These are phyloP conservation scores for Xiphophorus birchmanni DNA, from an alignment of 2,797 vertebrate genomes.

Conservation along the genomic window DNA sequence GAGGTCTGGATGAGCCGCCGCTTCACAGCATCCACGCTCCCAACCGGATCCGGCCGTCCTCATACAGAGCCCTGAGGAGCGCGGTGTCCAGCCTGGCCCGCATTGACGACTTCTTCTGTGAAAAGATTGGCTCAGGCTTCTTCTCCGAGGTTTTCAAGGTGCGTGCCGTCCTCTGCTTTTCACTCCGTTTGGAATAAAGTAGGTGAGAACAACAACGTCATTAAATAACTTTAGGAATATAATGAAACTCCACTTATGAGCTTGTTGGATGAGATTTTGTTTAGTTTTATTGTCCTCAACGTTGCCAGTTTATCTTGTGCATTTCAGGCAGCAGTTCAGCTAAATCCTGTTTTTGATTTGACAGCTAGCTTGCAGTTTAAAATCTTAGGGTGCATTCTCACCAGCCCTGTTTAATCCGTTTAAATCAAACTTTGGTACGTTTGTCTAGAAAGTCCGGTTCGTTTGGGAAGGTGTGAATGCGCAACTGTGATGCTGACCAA, in stretches of 20 bases:
- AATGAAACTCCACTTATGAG: background rate
- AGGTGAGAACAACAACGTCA: background rate
- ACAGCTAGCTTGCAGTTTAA: too few species aligned
- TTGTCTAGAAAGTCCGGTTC: too few species aligned
- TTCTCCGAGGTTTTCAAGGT: slow-evolving; percentile 98
- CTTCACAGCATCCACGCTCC: slow-evolving; percentile 76
- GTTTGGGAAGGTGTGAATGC: too few species aligned
- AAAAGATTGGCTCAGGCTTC: slow-evolving; percentile 95
- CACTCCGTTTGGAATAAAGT: background rate
- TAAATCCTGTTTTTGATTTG: too few species aligned
- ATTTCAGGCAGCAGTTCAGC: too few species aligned
- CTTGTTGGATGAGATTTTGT: background rate
- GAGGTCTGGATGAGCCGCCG: slow-evolving; percentile 72
- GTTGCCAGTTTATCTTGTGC: too few species aligned
- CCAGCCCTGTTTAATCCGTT: too few species aligned
- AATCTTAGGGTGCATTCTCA: too few species aligned
- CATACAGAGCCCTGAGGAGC: slow-evolving; percentile 91
- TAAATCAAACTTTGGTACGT: too few species aligned
- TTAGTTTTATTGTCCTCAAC: too few species aligned
- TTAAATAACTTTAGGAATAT: too few species aligned
- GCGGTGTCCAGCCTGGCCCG: slow-evolving; percentile 92
- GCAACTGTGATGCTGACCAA: too few species aligned
- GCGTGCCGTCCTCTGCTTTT: slow-evolving; percentile 15
- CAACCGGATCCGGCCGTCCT: slow-evolving; percentile 87
- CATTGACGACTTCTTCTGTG: slow-evolving; percentile 95